Base-by-base conservation (phyloP, 2,888 invertebrate genomes). In the Drosophila borborema region DNA sequence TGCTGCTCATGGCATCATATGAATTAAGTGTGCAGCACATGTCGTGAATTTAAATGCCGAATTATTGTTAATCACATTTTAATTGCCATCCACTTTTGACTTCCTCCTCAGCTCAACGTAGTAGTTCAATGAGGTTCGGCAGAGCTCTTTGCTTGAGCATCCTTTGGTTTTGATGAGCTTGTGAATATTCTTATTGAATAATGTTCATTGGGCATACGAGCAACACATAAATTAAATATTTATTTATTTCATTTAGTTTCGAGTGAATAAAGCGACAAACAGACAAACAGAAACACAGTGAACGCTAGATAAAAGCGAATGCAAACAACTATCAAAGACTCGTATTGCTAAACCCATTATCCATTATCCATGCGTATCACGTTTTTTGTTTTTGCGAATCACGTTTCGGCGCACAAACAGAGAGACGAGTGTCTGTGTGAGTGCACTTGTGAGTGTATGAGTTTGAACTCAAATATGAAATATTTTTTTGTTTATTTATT, bases 301-400 rank as follows among this genome's bases (percentile, higher is more conserved):
- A 16, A 38, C 51, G 14, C 36, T 56, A 71, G 58, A 76, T 54
- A 61, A 36, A 53, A 53, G 45, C 58, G 60, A 51, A 46, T 16
- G 55, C 58, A 63, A 66, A 69, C 62, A 72, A 54, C 58, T 68
- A 66, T 62, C 59, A 64, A 53, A 53, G 53, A 64, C 51, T 56
- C 53, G 56, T 38, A 28, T 65, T 61, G 62, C 68, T 31, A 59
- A 70, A 58, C 46, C 34, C 48, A 69, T 86, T 80, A 72, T 70
- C 34, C 48, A 69, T 86, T 80, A 72, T 70, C 74, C 74, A 86
- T 77, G 75, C 81, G 70, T 31, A 75, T 74, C 90, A 90, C 91
- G 90, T 88, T 90, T 90, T 54, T 72, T 64, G 72, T 90, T 90
- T 54, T 74, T 60, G 76, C 77, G 51, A 85, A 88, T 82, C 91